A percentile compares a stretch with the other conserved stretches of the same genome.
Evolutionary conservation across 2,797 vertebrate genomes (phyloP).

Genomic region (Sebastes hubbsi): DNA sequence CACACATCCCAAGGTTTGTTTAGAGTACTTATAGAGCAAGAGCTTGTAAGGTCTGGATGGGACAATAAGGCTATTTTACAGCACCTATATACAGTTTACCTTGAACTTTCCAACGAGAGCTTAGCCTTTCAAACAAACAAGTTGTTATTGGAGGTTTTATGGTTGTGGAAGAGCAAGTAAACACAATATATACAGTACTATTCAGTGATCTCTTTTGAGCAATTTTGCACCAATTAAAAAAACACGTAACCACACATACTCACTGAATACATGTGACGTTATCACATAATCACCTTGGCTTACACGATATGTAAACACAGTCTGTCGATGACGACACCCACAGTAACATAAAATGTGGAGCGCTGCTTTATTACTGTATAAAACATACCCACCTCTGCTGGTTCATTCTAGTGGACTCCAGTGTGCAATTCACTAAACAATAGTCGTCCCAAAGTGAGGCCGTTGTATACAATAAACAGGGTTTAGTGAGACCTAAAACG

Average conservation of each 20-base stretch:
- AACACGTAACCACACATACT: neutral
- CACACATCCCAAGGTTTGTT: conserved; percentile 13
- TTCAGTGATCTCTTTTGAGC: neutral
- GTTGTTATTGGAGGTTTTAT: conserved; percentile 18
- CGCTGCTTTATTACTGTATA: conserved; percentile 75
- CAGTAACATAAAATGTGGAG: conserved; percentile 75
- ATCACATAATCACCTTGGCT: neutral
- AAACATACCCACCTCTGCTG: conserved; percentile 42
- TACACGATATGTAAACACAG: neutral
- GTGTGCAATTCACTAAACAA: conserved; percentile 38
- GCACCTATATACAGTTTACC: neutral
- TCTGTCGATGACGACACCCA: conserved; percentile 35
- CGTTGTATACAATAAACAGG: conserved; percentile 51
- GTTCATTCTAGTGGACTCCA: conserved; percentile 54
- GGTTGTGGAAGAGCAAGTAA: neutral
- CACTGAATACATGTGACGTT: neutral
- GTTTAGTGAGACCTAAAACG: conserved; percentile 53
- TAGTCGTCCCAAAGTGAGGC: conserved; percentile 50
- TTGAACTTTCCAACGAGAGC: conserved; percentile 1
- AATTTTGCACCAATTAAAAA: conserved; percentile 1
- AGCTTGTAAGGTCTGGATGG: conserved; percentile 24
- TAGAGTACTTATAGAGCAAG: neutral
- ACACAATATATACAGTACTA: neutral
- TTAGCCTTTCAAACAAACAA: conserved; percentile 18
- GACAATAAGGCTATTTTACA: conserved; percentile 21